Base-by-base conservation (phyloP, 2,888 invertebrate species). In the Agriopis marginaria region DNA sequence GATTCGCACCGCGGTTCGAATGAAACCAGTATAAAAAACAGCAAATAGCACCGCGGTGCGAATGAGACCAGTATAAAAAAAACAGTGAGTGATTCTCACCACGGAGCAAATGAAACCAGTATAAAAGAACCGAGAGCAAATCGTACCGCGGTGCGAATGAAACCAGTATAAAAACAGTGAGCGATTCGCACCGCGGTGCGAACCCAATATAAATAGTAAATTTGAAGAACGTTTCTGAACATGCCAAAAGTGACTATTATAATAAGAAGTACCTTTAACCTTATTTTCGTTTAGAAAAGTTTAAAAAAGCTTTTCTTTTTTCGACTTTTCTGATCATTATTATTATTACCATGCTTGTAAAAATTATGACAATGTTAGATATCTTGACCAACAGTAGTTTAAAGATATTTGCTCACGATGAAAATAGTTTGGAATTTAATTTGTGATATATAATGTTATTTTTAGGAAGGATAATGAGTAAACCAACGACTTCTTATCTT, bases 311-410 rank as follows among this genome's bases (percentile, higher is more conserved):
- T 14, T 14, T 6, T 12, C 32, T 61, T 62, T 61, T 60, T 51
- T 42, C 0, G 39, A 50, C 32, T 51, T 49, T 60, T 47, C 51
- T 69, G 44, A 53, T 23, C 17, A 23, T 14, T 14, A 5, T 32
- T 42, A 14, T 55, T 55, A 32, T 47, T n/a, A n/a, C n/a, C 42
- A 50, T 63, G 70, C 73, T 71, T 74, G 73, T 73, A 71, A 71
- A 77, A 81, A 78, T 77, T 74, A 76, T 78, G 74, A 75, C 74
- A 77, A 77, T 76, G 72, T 62, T 68, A 79, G 77, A 83, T 70
- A 84, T 86, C 86, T 87, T 89, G 93, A 93, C 93, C 93, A 93
- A 93, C 87, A 80, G 89, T 92, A 93, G 91, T 80, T 87, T 82
- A 87, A 85, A 84, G 82, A 83, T 88, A 86, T 87, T 91, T 93